These are phyloP conservation scores for Synanthedon tipuliformis DNA, from an alignment of 2,888 invertebrate genomes.

Conservation along the genomic window DNA sequence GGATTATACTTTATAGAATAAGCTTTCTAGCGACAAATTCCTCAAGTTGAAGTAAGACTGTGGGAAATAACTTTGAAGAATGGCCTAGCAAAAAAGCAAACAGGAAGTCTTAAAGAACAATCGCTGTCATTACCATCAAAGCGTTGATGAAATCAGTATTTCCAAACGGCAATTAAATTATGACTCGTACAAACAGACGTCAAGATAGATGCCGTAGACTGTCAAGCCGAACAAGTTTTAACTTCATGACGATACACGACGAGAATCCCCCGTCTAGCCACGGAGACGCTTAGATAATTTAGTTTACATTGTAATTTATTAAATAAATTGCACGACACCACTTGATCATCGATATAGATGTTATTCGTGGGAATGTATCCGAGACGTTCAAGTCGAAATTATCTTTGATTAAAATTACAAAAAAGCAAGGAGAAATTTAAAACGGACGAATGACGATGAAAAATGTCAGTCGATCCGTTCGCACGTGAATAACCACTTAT, in stretches of 20 bases:
- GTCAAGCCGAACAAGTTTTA: slow-evolving; percentile 1
- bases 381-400: slow-evolving; percentile 5
- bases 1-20: not conserved
- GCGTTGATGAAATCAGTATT: not conserved
- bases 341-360: slow-evolving; percentile 1
- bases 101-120: not conserved
- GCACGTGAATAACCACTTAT: slow-evolving; percentile 45
- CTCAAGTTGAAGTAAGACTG: not conserved
- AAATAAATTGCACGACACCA: slow-evolving; percentile 11
- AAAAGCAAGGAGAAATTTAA: slow-evolving; percentile 25
- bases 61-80: not conserved
- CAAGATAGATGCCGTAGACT: not conserved
- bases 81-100: not conserved
- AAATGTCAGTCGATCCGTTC: slow-evolving; percentile 47
- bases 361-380: slow-evolving; percentile 1
- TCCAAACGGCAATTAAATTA: not conserved
- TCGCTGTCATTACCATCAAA: not conserved
- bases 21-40: not conserved
- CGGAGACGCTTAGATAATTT: slow-evolving; percentile 7
- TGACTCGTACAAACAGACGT: not conserved
- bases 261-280: slow-evolving; percentile 4
- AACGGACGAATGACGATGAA: slow-evolving; percentile 38
- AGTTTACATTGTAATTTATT: slow-evolving; percentile 8
- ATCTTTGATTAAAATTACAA: slow-evolving; percentile 5
- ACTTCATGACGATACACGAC: slow-evolving; percentile 5